Evolutionary conservation across 2,113 vertebrate genomes (phyloP), one percentile per base, ranked within the genome.

Genomic region (Ageneiosus marmoratus): DNA sequence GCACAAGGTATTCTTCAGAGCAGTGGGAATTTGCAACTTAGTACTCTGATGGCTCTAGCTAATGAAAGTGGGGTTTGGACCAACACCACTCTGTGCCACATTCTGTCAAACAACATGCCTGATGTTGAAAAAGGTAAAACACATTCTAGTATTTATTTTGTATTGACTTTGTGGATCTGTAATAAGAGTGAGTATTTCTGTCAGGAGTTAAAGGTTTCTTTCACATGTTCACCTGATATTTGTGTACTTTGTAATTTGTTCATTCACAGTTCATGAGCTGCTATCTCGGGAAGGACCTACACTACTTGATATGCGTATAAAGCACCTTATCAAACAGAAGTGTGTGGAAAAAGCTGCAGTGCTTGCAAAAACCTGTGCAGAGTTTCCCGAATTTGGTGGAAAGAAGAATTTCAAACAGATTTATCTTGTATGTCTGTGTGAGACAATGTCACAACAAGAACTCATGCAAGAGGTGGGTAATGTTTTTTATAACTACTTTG

Each of bases 341-440:
- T 95, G 95, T 85, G 91, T 96, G 89, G 95, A 92, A 0, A 95
- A 97, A 93, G 98, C 98, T 88, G 96, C 97, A 85, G 89, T 94
- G 77, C 94, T 99, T 84, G 97, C 97, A 87, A 99, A 98, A 91
- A 90, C 96, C 75, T 99, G 97, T 92, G 96, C 97, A 83, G 96
- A 99, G 87, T 96, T 97, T 90, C 96, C 95, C 83, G 97, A 96
- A 91, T 97, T 97, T 93, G 95, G 95, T 93, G 93, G 92, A 89
- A 97, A 97, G 94, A 96, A 96, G 91, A 97, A 95, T 94, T 99
- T 99, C 92, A 98, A 97, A 90, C 97, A 98, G 92, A 97, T 95
- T 77, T 98, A 99, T 93, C 92, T 99, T 91, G 95, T 97, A 83
- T 99, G 98, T 91, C 95, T 98, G 88, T 99, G 98, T 91, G 95